Percentiles rank a stretch among this genome's conserved stretches.
Evolutionary conservation across 2,888 invertebrate species (phyloP).

Genomic region (Exephanes ischioxanthus): DNA sequence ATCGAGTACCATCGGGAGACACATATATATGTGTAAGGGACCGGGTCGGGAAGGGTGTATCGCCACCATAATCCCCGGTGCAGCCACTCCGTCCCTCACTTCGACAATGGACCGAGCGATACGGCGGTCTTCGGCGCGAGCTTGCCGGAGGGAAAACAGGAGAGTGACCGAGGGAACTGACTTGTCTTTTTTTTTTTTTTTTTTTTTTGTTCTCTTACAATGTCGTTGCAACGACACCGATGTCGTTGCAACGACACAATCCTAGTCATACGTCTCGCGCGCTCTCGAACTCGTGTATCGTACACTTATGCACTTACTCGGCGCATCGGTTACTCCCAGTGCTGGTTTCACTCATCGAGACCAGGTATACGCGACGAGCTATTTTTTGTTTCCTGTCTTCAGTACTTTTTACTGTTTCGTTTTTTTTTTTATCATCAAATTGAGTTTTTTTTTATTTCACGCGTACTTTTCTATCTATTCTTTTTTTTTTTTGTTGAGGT

Average conservation of each 20-base stretch:
- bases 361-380: neutral
- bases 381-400: neutral
- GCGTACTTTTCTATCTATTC: neutral
- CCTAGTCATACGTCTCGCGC: slow-evolving; percentile 30
- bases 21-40: neutral
- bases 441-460: neutral
- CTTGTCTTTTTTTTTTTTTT: neutral
- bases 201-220: neutral
- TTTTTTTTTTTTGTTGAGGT: neutral
- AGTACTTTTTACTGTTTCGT: neutral
- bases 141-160: neutral
- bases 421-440: neutral
- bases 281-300: neutral
- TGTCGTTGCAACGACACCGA: slow-evolving; percentile 51
- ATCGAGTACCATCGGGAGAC: slow-evolving; percentile 10
- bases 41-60: slow-evolving; percentile 5
- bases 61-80: slow-evolving; percentile 22
- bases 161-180: neutral
- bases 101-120: slow-evolving; percentile 55
- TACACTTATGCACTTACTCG: neutral
- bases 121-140: neutral
- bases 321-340: neutral
- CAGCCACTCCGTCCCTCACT: slow-evolving; percentile 20
- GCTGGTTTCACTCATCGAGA: neutral
- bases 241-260: too few species aligned